Conservation (phyloP, 1,140 invertebrate species). For the Lepidotrigona ventralis region DNA sequence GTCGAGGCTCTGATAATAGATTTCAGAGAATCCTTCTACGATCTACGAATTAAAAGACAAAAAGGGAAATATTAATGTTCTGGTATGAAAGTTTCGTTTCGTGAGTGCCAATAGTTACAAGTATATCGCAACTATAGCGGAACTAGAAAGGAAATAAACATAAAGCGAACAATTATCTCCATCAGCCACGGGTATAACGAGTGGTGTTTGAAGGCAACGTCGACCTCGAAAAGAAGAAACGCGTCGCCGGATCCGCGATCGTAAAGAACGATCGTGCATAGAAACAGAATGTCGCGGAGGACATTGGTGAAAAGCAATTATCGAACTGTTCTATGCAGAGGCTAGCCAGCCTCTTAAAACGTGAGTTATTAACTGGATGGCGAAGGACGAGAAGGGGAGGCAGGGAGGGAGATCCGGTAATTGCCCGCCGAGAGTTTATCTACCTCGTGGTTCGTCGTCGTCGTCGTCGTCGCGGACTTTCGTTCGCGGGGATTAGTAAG, state of each 20-base stretch:
- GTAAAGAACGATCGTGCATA: not conserved
- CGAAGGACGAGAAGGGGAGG: slow-evolving; percentile 32
- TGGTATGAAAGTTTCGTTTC: too few relatives aligned
- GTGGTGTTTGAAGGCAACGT: too few relatives aligned
- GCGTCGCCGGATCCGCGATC: not conserved
- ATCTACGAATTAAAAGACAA: too few relatives aligned
- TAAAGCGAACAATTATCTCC: too few relatives aligned
- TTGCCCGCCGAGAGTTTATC: slow-evolving; percentile 65
- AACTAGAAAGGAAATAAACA: too few relatives aligned
- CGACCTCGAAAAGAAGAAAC: too few relatives aligned
- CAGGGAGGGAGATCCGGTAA: slow-evolving; percentile 35
- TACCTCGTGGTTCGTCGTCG: slow-evolving; percentile 58
- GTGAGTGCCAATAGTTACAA: too few relatives aligned
- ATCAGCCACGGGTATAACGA: too few relatives aligned
- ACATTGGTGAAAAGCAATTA: slow-evolving; percentile 16
- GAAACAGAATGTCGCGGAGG: not conserved
- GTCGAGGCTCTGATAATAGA: too few relatives aligned
- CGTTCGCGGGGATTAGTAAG: slow-evolving; percentile 71
- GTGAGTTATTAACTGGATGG: slow-evolving; percentile 58
- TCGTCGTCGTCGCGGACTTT: slow-evolving; percentile 66
- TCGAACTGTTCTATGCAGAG: slow-evolving; percentile 5
- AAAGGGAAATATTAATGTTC: too few relatives aligned
- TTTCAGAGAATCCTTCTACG: too few relatives aligned
- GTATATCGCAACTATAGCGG: too few relatives aligned
- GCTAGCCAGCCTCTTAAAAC: slow-evolving; percentile 44